These are phyloP conservation scores for Anolis apletophallus DNA, from an alignment of 2,797 vertebrate genomes.

Conservation along the genomic window DNA sequence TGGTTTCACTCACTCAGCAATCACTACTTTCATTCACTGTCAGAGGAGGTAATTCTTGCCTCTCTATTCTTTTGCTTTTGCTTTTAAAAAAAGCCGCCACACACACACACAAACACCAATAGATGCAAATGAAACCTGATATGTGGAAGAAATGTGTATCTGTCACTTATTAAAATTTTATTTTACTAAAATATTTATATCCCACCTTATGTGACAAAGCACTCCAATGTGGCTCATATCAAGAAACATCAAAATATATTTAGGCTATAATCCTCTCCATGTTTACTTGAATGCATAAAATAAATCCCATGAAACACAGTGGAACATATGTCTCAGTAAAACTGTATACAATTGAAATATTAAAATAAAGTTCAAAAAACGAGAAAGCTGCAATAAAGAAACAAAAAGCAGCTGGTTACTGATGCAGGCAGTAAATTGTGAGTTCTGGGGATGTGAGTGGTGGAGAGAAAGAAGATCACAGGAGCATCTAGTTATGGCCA, in stretches of 20 bases:
- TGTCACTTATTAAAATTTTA: not conserved
- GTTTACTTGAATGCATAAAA: not conserved
- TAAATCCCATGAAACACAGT: not conserved
- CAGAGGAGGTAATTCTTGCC: not conserved
- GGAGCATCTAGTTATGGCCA: no score
- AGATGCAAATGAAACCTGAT: not conserved
- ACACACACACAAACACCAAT: not conserved
- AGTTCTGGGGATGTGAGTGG: no score
- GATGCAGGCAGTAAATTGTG: no score
- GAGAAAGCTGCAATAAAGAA: not conserved
- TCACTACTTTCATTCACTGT: not conserved
- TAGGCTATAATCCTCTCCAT: not conserved
- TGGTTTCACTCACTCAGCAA: not conserved
- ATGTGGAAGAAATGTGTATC: not conserved
- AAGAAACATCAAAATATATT: not conserved
- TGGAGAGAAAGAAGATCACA: no score
- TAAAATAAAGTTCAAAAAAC: not conserved
- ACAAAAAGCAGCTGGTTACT: not conserved
- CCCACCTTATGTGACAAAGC: not conserved
- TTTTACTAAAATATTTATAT: constrained; percentile 2
- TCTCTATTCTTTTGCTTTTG: not conserved
- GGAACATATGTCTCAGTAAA: not conserved
- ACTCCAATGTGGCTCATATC: not conserved
- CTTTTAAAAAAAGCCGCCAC: no score
- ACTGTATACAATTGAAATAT: not conserved